Conservation (phyloP, 92 coral and sea anemone species). For the Paragorgia papillata region DNA sequence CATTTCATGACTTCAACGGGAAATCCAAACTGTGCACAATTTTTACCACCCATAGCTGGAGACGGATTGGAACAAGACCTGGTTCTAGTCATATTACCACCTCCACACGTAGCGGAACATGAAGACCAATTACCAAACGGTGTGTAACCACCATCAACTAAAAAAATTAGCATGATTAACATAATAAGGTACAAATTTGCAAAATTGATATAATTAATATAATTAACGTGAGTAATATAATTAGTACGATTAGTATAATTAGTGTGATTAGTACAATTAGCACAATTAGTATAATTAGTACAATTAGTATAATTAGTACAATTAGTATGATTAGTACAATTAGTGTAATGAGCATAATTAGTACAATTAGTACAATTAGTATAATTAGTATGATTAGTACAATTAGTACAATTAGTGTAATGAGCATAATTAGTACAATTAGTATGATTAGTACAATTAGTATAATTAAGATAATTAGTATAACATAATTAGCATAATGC, state of each 20-base stretch:
- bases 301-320: constrained; percentile 7
- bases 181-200: background rate
- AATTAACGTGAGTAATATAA: background rate
- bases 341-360: background rate
- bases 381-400: background rate
- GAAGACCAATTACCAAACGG: constrained; percentile 33
- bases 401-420: constrained; percentile 10
- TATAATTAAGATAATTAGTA: constrained; percentile 42
- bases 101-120: constrained; percentile 29
- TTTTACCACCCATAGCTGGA: constrained; percentile 38
- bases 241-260: background rate
- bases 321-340: background rate
- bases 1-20: constrained; percentile 37
- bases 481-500: too few species aligned
- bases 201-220: background rate
- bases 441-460: too few species aligned
- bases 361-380: constrained; percentile 11
- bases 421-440: constrained; percentile 16
- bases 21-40: constrained; percentile 32
- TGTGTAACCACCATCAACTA: constrained; percentile 29
- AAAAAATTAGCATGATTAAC: background rate
- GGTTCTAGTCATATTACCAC: constrained; percentile 39
- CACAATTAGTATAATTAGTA: constrained; percentile 18
- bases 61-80: constrained; percentile 16
- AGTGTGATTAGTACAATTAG: background rate